Percentiles rank a stretch among this genome's conserved stretches.
Conservation (phyloP, 2,888 invertebrate species). For the Torymus auratus region DNA sequence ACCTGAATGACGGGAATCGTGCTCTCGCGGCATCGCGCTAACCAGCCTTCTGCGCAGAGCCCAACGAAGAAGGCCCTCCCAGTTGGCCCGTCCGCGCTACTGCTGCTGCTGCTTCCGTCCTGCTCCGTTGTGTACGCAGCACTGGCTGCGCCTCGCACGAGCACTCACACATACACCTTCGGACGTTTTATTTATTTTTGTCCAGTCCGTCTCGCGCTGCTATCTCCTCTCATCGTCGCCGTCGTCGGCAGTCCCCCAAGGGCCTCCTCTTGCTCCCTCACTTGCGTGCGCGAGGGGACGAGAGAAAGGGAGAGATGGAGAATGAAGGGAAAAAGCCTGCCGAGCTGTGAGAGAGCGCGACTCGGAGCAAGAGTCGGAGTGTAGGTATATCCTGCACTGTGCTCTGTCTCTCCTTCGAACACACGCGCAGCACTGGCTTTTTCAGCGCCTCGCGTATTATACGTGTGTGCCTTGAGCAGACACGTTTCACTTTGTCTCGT, state of each 20-base stretch:
- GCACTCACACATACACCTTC: too few relatives aligned
- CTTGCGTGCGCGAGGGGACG: not conserved
- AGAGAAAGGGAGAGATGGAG: not conserved
- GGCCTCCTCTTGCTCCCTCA: not conserved
- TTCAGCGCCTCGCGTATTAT: not conserved
- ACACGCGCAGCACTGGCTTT: too few relatives aligned
- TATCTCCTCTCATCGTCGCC: too few relatives aligned
- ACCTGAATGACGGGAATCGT: slow-evolving; percentile 52
- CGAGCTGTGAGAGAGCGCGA: too few relatives aligned
- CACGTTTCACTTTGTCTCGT: slow-evolving; percentile 38
- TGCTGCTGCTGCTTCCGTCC: not conserved
- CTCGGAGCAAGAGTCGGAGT: too few relatives aligned
- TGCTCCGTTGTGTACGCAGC: not conserved
- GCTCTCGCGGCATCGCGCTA: slow-evolving; percentile 28
- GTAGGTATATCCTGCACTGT: too few relatives aligned
- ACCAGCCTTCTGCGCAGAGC: not conserved
- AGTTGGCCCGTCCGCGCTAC: not conserved
- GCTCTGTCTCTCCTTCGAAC: too few relatives aligned
- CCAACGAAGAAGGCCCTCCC: too few relatives aligned
- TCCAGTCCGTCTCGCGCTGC: too few relatives aligned
- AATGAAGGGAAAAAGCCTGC: not conserved
- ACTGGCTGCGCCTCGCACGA: not conserved
- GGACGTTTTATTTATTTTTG: too few relatives aligned
- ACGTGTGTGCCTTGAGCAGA: slow-evolving; percentile 8
- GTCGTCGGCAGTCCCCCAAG: slow-evolving; percentile 1